These are phyloP conservation scores for Tetragonula clypearis DNA, from an alignment of 1,140 invertebrate species.

Conservation along the genomic window DNA sequence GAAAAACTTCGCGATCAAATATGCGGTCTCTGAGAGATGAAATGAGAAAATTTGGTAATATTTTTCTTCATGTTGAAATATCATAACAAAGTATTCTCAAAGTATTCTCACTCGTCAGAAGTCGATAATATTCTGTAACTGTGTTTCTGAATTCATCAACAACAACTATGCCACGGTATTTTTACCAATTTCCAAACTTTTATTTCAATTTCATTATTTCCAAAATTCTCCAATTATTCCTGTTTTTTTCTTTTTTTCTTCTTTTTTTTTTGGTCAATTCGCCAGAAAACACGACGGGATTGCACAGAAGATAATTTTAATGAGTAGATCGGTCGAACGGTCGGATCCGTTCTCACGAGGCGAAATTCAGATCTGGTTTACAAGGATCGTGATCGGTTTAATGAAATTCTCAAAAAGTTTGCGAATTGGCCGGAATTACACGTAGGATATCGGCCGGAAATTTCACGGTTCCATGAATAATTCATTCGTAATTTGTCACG, in stretches of 20 bases:
- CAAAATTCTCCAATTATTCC: not conserved
- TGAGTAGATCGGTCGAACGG: not conserved
- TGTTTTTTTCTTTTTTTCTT: not conserved
- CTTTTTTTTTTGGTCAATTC: not conserved
- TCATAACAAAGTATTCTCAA: no score
- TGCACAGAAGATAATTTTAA: no score
- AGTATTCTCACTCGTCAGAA: no score
- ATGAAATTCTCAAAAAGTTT: constrained; percentile 45
- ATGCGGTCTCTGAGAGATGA: not conserved
- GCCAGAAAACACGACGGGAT: not conserved
- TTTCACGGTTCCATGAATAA: constrained; percentile 55
- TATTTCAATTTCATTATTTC: not conserved
- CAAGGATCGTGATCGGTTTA: constrained; percentile 35
- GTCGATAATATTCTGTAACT: no score
- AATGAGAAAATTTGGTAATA: not conserved
- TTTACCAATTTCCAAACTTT: no score
- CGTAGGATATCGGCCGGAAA: constrained; percentile 48
- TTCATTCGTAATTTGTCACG: constrained; percentile 56
- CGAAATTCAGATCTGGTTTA: not conserved
- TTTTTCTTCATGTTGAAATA: not conserved
- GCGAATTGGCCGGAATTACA: constrained; percentile 32
- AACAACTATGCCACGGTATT: no score
- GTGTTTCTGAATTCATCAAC: no score
- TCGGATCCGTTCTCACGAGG: not conserved
- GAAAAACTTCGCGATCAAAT: not conserved